Percentiles rank a stretch among this genome's conserved stretches.
These are phyloP conservation scores for Trachymyrmex cornetzi DNA, from an alignment of 1,140 invertebrate species.

Conservation along the genomic window DNA sequence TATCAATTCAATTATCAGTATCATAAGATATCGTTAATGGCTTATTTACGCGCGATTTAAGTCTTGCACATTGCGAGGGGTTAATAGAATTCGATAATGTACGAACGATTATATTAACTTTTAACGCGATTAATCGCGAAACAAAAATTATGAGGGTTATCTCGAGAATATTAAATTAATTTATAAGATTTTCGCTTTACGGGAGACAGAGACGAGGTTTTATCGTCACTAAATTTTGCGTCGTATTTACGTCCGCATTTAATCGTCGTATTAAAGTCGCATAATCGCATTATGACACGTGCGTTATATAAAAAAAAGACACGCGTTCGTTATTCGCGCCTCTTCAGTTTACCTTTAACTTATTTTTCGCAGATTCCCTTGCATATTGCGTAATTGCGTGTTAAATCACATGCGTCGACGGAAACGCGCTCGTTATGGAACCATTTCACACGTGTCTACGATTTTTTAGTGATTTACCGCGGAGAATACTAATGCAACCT, in stretches of 20 bases:
- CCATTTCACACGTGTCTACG: conserved; percentile 48
- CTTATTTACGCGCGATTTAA: conserved; percentile 37
- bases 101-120: background rate
- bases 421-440: conserved; percentile 43
- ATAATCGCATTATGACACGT: conserved; percentile 16
- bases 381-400: conserved; percentile 38
- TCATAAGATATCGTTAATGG: conserved; percentile 25
- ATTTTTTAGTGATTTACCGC: conserved; percentile 43
- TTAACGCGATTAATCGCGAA: conserved; percentile 15
- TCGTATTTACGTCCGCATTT: background rate
- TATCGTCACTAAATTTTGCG: background rate
- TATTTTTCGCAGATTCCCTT: conserved; percentile 20
- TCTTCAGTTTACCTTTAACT: conserved; percentile 25
- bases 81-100: conserved; percentile 16
- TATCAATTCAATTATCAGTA: conserved; percentile 38
- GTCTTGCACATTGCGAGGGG: background rate
- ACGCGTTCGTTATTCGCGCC: background rate
- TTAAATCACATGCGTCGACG: conserved; percentile 50
- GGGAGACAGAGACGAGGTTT: background rate
- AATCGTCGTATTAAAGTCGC: conserved; percentile 27
- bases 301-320: background rate
- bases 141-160: background rate
- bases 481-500: conserved; percentile 22
- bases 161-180: background rate
- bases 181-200: background rate